These are phyloP conservation scores for Carapus acus DNA, from an alignment of 2,797 vertebrate genomes.

Conservation along the genomic window DNA sequence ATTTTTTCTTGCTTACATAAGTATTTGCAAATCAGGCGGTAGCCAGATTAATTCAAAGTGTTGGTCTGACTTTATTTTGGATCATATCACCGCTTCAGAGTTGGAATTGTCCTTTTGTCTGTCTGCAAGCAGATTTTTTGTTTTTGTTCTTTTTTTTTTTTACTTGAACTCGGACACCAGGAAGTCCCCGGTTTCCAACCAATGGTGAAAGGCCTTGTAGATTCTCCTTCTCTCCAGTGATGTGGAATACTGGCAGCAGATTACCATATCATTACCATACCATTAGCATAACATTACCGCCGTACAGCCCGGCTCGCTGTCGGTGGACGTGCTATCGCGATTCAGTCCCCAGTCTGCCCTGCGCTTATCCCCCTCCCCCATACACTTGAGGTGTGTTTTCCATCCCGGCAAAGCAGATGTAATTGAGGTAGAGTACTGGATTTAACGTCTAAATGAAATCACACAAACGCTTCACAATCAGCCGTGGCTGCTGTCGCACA, in stretches of 20 bases:
- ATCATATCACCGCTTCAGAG: slow-evolving; percentile 46
- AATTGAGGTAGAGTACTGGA: slow-evolving; percentile 69
- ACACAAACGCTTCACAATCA: slow-evolving; percentile 56
- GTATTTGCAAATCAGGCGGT: slow-evolving; percentile 63
- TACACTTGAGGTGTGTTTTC: slow-evolving; percentile 62
- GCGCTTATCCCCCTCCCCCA: slow-evolving; percentile 9
- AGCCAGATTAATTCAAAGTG: slow-evolving; percentile 52
- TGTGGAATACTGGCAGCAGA: slow-evolving; percentile 71
- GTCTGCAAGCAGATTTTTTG: background rate
- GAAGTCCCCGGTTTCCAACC: slow-evolving; percentile 70
- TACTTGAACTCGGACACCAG: slow-evolving; percentile 65
- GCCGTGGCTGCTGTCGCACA: slow-evolving; percentile 46
- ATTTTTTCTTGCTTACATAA: slow-evolving; percentile 60
- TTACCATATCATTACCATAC: slow-evolving; percentile 76
- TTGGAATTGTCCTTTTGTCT: slow-evolving; percentile 26
- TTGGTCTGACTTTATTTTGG: slow-evolving; percentile 56
- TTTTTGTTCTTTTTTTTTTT: slow-evolving; percentile 27
- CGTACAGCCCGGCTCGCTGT: slow-evolving; percentile 67
- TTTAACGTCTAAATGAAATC: slow-evolving; percentile 69
- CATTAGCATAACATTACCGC: slow-evolving; percentile 72
- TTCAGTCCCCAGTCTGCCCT: slow-evolving; percentile 63
- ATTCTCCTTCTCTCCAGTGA: slow-evolving; percentile 66
- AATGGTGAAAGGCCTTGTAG: slow-evolving; percentile 70
- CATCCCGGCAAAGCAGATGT: slow-evolving; percentile 66
- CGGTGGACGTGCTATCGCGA: slow-evolving; percentile 67